Base-by-base conservation (phyloP, 2,797 vertebrate genomes). In the Chloroceryle amazona region DNA sequence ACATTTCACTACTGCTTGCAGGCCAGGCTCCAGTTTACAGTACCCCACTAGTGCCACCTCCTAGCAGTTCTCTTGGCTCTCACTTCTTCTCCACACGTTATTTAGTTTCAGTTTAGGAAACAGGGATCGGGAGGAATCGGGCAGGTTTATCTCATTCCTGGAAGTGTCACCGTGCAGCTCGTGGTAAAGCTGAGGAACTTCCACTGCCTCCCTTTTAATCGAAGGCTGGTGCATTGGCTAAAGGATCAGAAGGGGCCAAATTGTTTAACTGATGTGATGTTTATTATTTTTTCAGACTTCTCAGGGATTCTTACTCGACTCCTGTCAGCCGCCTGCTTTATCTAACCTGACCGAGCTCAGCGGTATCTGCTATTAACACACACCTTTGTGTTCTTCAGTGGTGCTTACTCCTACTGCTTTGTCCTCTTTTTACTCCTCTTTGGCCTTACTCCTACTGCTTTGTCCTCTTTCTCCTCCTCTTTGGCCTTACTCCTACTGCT, bases 221-320 rank as follows among this genome's bases (percentile, higher is more conserved):
- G 28, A 11, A 75, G 73, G 61, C 88, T 68, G 76, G 49, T 76
- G 57, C 33, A 11, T 29, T 10, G 70, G 61, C 44, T n/a, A 21
- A 70, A 91, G 81, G 66, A 78, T 51, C 66, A 95, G 71, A 84
- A 76, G 78, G 87, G 63, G 76, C 51, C 72, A 55, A 66, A 51
- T 3, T n/a, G 63, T 51, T 66, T 58, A 18, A 82, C 13, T 46
- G 79, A 81, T 80, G 75, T 78, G 70, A 86, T 86, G 81, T 89
- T 95, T 68, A 22, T 72, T 78, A 18, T 85, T 82, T 87, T 90
- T 91, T 86, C 91, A 89, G 87, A 97, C 86, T 93, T 97, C 98
- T 98, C 98, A 98, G 98, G 97, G 97, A 98, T 95, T 97, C 92
- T 91, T 82, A 71, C 44, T 73, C 5, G 0, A 66, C 96, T 97